Evolutionary conservation across 2,888 invertebrate genomes (phyloP), one percentile per base, ranked within the genome.

Genomic region (Drosophila putrida): DNA sequence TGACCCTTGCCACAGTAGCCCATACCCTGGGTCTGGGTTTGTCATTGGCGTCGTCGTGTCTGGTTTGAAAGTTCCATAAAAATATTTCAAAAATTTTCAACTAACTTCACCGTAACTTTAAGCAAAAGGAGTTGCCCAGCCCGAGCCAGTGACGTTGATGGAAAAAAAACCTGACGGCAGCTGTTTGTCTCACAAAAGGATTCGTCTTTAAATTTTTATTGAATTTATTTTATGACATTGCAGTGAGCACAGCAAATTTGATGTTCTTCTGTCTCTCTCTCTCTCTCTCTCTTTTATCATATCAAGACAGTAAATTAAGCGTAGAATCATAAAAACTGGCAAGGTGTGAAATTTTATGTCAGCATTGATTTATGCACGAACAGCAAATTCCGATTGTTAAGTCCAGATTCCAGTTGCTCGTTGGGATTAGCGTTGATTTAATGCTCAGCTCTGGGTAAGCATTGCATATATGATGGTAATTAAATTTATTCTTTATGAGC

Each of bases 271-370:
- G 10, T 8, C 6, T 28, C 33, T 50, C 41, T 50, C 64, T n/a
- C 20, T 15, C 13, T 8, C 0, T n/a, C 33, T 10, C 25, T 43
- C 27, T 44, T 20, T 63, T 47, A 67, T 62, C 64, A 64, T 67
- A 79, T 71, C 59, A 69, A 73, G 75, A 73, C 77, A 82, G 76
- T 89, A 88, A 89, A 88, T 88, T 89, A 85, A 85, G 82, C 78
- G 85, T 88, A 54, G 66, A 85, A 80, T 75, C 90, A 74, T 85
- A 88, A 85, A 85, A 85, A 59, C 80, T 71, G 87, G 86, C 90
- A 85, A 89, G 85, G 85, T 85, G 90, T 89, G 90, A 85, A 85
- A 85, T 85, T 85, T 85, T 80, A 89, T 85, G 88, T 88, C 79
- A 78, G 65, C 79, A 71, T 68, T 83, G 83, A 83, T 83, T 83